Conservation (phyloP, 2,113 vertebrate genomes). For the Ariopsis seemanni region DNA sequence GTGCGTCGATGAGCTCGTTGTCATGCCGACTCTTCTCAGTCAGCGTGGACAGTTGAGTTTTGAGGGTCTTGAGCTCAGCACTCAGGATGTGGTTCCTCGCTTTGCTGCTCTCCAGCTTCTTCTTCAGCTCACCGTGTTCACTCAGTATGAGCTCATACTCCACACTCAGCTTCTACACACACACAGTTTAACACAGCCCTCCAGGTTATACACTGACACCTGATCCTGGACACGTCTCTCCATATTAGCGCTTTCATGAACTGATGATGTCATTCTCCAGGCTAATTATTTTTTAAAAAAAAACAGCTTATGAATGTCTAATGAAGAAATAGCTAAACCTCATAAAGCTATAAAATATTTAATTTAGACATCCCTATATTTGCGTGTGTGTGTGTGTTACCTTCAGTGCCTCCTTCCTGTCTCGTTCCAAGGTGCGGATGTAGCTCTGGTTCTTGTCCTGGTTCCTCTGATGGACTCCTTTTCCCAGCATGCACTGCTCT, state of each 20-base stretch:
- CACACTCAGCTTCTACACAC: slow-evolving; percentile 70
- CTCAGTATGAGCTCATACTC: slow-evolving; percentile 77
- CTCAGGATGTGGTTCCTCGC: slow-evolving; percentile 82
- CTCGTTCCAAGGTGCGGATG: slow-evolving; percentile 82
- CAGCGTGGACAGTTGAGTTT: slow-evolving; percentile 79
- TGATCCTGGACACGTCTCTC: background rate
- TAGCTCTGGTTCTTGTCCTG: slow-evolving; percentile 81
- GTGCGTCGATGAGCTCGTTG: slow-evolving; percentile 82
- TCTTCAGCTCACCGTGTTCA: slow-evolving; percentile 79
- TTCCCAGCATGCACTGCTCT: slow-evolving; percentile 64
- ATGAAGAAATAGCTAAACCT: no score
- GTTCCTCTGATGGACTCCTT: slow-evolving; percentile 64
- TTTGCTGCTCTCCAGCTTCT: slow-evolving; percentile 76
- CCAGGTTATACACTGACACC: background rate
- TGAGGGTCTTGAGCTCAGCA: slow-evolving; percentile 80
- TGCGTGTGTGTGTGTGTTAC: slow-evolving; percentile 64
- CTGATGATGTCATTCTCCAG: no score
- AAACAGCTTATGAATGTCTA: no score
- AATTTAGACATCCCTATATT: background rate
- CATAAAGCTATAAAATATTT: no score
- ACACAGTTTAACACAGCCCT: background rate
- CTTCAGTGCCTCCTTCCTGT: slow-evolving; percentile 83
- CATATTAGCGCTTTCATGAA: background rate
- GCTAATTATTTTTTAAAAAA: no score
- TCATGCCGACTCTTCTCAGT: slow-evolving; percentile 87